Base-by-base conservation (phyloP, 2,888 invertebrate species). In the Ametastegia equiseti region DNA sequence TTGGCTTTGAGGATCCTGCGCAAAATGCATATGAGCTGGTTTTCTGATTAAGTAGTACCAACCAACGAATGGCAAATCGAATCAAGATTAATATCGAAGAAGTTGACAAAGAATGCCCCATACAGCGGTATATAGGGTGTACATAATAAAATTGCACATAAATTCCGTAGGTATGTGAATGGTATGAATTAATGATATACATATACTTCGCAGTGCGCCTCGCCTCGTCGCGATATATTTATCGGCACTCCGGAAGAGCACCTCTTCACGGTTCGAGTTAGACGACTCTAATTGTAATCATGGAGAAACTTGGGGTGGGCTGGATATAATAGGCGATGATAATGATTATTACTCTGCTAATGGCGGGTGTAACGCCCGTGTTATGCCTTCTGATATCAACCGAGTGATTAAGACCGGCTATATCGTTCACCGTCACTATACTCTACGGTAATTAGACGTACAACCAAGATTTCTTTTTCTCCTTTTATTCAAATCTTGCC, bases 291-390 rank as follows among this genome's bases (percentile, higher is more conserved):
- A 60, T 60, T 60, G 60, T 60, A 30, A 60, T 60, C 30, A 60
- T 60, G 60, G 60, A 27, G 60, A 60, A 60, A 15, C 30, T 27
- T 11, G 15, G 27, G 9, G 13, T n/a, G 71, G 45, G 27, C 45
- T 45, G 71, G 30, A 71, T 71, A 45, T 42, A 71, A 71, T 71
- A 45, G 71, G 15, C 23, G 42, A 71, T 45, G 45, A 45, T 71
- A 71, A 71, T 71, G 71, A 71, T 71, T 71, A 71, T 71, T 71
- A 71, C 39, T 71, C 71, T 45, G 27, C 71, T 45, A 71, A 45
- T 42, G 71, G 42, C 45, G 27, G 45, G 47, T 27, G 39, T 45
- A 67, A 71, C 45, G 71, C 45, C 47, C 42, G 71, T 45, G 23
- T 7, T 65, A 45, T 27, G 30, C 23, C 63, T 23, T 36, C 67